Base-by-base conservation (phyloP, 1,140 invertebrate species). In the Camponotus floridanus region DNA sequence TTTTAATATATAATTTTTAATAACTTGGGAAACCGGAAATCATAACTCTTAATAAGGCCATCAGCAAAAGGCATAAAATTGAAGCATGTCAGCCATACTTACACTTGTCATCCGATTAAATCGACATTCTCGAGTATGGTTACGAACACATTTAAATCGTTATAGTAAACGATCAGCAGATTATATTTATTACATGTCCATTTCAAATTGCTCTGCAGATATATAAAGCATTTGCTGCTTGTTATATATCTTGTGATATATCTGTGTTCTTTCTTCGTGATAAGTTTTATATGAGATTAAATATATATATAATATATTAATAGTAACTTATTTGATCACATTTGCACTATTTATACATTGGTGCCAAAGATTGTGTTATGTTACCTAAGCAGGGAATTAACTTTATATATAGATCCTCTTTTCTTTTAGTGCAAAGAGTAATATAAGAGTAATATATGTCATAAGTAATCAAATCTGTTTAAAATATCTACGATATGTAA, bases 161-260 rank as follows among this genome's bases (percentile, higher is more conserved):
- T 36, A 48, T 57, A 74, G 57, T 59, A n/a, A 42, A 45, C 62
- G 31, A 61, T 51, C 9, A 13, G 39, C 11, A 74, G 39, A 9
- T 62, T 26, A 26, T 26, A 26, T 26, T 26, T 26, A 26, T 26
- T 86, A 94, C 93, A 94, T 94, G 39, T 94, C 94, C 93, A 94
- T 94, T 55, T 93, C 91, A 79, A 94, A 94, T 55, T 94, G 93
- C 51, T 94, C 93, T 9, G 91, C 73, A 45, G 89, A 81, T 26
- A 26, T 26, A 26, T 26, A 26, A 26, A 26, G 26, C 26, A 26
- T 26, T 26, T 26, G 26, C 26, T 26, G 26, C 26, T 26, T 26
- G 31, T 3, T 8, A 55, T n/a, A 33, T 31, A 26, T 21, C 1
- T 68, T 18, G 21, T 39, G 36, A 39, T n/a, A n/a, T n/a, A n/a